Evolutionary conservation across 2,113 vertebrate species (phyloP).

Genomic region (Hippocampus guttulatus): DNA sequence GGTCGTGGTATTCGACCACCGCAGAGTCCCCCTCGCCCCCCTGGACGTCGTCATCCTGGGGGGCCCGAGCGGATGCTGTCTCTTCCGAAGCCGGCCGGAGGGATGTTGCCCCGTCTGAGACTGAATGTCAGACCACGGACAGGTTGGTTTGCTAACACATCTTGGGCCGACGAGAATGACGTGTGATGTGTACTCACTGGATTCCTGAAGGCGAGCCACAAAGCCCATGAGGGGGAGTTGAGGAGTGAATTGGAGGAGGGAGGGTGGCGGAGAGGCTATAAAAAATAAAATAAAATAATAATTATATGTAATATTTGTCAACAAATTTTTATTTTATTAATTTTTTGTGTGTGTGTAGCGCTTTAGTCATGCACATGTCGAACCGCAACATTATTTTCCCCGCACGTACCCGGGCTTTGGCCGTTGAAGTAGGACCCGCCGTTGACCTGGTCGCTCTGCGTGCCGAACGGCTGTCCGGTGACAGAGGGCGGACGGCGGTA

Average conservation of each 20-base stretch:
- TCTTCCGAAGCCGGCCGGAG: background rate
- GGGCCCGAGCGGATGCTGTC: background rate
- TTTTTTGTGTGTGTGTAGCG: background rate
- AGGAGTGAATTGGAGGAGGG: slow-evolving; percentile 92
- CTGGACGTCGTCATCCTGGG: background rate
- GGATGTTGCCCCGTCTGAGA: background rate
- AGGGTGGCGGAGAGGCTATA: slow-evolving; percentile 85
- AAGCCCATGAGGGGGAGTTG: slow-evolving; percentile 97
- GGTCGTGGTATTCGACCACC: background rate
- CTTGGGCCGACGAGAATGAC: background rate
- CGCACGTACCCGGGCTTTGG: slow-evolving; percentile 82
- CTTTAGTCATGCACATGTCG: background rate
- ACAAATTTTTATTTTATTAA: background rate
- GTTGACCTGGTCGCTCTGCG: slow-evolving; percentile 83
- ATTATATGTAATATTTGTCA: too few relatives aligned
- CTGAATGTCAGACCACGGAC: background rate
- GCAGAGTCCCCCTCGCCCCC: background rate
- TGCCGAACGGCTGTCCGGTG: slow-evolving; percentile 77
- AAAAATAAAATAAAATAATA: background rate
- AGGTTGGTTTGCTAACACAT: background rate
- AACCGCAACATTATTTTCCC: background rate
- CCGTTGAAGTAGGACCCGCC: slow-evolving; percentile 79
- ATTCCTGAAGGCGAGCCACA: slow-evolving; percentile 96
- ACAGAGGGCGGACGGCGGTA: slow-evolving; percentile 88
- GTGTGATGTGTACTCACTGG: slow-evolving; percentile 80